Conservation (phyloP, 2,113 vertebrate genomes). For the Tetrax tetrax region DNA sequence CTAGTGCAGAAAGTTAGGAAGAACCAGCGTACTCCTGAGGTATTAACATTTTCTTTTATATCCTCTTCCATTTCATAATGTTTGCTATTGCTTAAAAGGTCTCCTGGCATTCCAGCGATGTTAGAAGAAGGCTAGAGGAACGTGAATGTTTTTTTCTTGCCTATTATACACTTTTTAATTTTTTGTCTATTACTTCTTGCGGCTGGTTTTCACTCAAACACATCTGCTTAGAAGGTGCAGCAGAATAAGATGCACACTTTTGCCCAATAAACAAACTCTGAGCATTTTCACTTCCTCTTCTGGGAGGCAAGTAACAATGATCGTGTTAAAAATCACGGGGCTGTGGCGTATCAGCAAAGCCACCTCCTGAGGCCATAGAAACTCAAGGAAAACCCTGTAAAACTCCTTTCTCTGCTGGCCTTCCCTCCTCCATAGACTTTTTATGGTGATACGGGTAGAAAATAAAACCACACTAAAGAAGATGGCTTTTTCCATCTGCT, state of each 20-base stretch:
- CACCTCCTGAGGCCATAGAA: not conserved
- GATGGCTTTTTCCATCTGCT: not conserved
- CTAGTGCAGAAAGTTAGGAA: not conserved
- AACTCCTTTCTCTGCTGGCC: not conserved
- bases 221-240: not conserved
- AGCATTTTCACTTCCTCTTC: not conserved
- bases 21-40: not conserved
- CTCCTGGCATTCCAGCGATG: not conserved
- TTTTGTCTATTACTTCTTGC: not conserved
- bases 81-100: not conserved
- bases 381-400: not conserved
- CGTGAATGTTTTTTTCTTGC: not conserved
- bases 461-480: not conserved
- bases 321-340: accelerated
- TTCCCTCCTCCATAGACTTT: not conserved
- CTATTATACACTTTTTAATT: not conserved
- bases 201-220: not conserved
- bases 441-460: accelerated
- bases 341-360: not conserved
- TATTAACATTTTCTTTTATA: conserved; percentile 13
- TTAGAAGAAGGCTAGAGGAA: not conserved
- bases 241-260: not conserved
- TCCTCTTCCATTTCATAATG: conserved; percentile 22
- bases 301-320: not conserved
- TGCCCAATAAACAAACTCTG: not conserved